These are phyloP conservation scores for Mythimna loreyi DNA, from an alignment of 2,888 invertebrate genomes.

Conservation along the genomic window DNA sequence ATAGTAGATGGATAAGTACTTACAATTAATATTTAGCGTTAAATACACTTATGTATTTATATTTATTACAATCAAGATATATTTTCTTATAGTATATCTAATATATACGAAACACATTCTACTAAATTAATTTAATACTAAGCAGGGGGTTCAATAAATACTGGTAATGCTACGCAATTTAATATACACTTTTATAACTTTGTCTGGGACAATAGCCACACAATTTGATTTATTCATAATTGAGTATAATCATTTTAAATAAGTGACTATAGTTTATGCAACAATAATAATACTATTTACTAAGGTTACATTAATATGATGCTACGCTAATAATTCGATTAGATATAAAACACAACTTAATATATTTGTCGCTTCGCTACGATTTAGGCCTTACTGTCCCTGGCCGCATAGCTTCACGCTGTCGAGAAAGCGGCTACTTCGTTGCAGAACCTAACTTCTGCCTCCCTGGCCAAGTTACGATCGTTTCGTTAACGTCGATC, in stretches of 20 bases:
- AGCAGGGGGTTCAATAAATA: constrained; percentile 44
- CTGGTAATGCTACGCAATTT: constrained; percentile 15
- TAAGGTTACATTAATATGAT: constrained; percentile 4
- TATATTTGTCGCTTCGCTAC: constrained; percentile 3
- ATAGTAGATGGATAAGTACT: constrained; percentile 5
- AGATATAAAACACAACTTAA: constrained; percentile 13
- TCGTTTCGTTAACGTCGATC: too few species aligned
- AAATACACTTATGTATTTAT: constrained; percentile 2
- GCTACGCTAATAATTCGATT: constrained; percentile 12
- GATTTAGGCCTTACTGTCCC: too few species aligned
- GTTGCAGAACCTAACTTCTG: too few species aligned
- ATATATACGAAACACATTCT: constrained; percentile 10
- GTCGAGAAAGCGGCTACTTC: too few species aligned
- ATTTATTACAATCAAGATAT: constrained; percentile 4
- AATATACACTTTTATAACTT: constrained; percentile 10
- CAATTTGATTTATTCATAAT: constrained; percentile 2
- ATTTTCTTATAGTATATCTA: constrained; percentile 3
- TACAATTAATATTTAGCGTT: constrained; percentile 3
- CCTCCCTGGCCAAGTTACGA: too few species aligned
- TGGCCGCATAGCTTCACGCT: too few species aligned
- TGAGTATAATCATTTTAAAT: constrained; percentile 11
- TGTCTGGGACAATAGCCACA: constrained; percentile 5
- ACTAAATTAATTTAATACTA: constrained; percentile 26
- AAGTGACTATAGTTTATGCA: constrained; percentile 16
- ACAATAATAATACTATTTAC: constrained; percentile 4